Base-by-base conservation (phyloP, 2,113 vertebrate species). In the Salvelinus sp. region DNA sequence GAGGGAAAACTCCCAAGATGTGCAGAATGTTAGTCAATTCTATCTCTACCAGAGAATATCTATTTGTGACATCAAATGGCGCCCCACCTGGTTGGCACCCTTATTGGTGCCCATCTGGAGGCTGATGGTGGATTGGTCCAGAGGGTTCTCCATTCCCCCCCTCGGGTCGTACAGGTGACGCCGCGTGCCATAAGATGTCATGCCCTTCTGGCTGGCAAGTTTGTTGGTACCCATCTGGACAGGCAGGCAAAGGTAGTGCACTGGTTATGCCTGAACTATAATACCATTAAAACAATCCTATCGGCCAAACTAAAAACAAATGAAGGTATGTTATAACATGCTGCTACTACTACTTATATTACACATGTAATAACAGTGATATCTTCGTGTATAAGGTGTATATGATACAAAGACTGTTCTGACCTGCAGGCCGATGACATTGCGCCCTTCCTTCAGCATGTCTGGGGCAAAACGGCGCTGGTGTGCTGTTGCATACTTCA, bases 91-190 rank as follows among this genome's bases (percentile, higher is more conserved):
- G 86, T 92, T 97, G 82, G 97, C 96, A 22, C 96, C 95, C 78
- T 98, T 98, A 89, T 98, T 98, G 83, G 96, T 98, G 76, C 97
- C 97, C 97, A 98, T 98, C 87, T 98, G 97, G 68, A 98, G 92
- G 86, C 96, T 97, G 88, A 98, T 98, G 60, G 96, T 97, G 3
- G 96, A 94, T 77, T 97, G 95, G 91, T 98, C 97, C 80, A 96
- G 3, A 1, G 96, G 96, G 79, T 92, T 94, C 22, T 98, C 96
- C 2, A 95, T 95, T 66, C 92, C 93, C 44, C 95, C 90, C 79
- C 96, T 98, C 76, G 97, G 93, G 70, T 98, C 96, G 0, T 96
- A 98, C 70, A 98, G 95, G 84, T 98, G 97, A 74, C 97, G 95
- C 23, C 96, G 91, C 23, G 96, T 97, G 33, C 97, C 97, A 0